phyloP scores from a whole-genome alignment of 1,140 invertebrate species.

The Drosophila varians region DNA sequence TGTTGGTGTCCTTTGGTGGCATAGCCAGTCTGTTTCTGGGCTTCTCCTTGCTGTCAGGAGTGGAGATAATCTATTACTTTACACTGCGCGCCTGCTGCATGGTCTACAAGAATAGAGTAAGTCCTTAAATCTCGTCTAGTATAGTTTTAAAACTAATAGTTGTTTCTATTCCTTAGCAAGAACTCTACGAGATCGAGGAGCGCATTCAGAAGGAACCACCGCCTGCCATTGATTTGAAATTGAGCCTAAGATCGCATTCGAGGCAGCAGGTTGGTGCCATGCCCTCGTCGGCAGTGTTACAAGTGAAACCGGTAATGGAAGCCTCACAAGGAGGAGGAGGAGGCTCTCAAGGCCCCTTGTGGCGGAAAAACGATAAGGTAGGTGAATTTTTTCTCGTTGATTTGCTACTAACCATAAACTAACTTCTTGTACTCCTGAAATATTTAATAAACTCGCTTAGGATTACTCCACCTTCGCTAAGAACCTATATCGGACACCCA shows the following conservation, averaged over 20 bases:
- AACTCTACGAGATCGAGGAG: constrained; percentile 76
- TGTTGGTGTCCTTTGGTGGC: constrained; percentile 86
- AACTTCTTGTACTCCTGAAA: not conserved
- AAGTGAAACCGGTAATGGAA: constrained; percentile 41
- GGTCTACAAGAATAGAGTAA: constrained; percentile 83
- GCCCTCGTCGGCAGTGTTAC: constrained; percentile 33
- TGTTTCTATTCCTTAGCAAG: constrained; percentile 50
- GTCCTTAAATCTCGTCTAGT: not conserved
- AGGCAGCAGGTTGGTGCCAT: not conserved
- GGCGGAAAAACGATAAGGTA: constrained; percentile 59
- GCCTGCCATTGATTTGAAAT: constrained; percentile 64
- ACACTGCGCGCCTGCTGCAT: constrained; percentile 88
- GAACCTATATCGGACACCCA: constrained; percentile 60
- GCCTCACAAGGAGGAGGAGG: not conserved
- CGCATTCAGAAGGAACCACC: constrained; percentile 67
- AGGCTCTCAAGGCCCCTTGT: not conserved
- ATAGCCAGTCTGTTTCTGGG: constrained; percentile 91
- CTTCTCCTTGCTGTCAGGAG: constrained; percentile 89
- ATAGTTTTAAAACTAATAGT: not conserved
- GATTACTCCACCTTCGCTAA: constrained; percentile 60
- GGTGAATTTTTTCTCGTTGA: too few species aligned
- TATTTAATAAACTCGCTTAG: constrained; percentile 15
- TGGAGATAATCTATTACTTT: constrained; percentile 90
- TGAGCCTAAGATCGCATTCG: constrained; percentile 53
- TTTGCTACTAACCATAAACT: not conserved